Conservation (phyloP, 2,113 vertebrate genomes). For the Melospiza melodia region DNA sequence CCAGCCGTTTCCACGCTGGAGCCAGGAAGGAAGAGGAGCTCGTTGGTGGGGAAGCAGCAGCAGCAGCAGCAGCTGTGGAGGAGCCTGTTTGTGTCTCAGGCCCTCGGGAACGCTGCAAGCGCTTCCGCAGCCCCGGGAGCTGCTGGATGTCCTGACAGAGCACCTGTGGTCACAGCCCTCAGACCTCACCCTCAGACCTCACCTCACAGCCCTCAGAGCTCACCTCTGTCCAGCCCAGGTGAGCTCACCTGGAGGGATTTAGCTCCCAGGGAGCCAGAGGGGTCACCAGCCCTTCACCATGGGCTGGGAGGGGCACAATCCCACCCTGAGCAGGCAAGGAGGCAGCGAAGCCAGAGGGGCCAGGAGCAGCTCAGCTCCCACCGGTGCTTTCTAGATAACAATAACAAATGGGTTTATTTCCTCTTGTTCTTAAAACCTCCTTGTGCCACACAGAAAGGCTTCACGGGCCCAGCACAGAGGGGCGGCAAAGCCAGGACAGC, state of each 20-base stretch:
- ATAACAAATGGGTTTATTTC: rapidly evolving
- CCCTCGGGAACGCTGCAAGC: background rate
- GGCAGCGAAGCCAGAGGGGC: rapidly evolving
- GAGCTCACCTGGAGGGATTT: background rate
- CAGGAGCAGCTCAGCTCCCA: background rate
- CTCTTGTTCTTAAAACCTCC: background rate
- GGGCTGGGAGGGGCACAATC: rapidly evolving
- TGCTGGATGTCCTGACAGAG: background rate
- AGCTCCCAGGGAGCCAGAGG: background rate
- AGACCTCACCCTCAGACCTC: rapidly evolving
- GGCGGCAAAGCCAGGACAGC: background rate
- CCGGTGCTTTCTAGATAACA: background rate
- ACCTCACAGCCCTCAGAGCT: background rate
- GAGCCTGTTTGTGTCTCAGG: background rate
- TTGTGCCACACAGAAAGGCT: background rate
- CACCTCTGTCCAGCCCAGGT: background rate
- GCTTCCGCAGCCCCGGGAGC: background rate
- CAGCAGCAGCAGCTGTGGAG: background rate
- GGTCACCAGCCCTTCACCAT: background rate
- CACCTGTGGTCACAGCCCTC: background rate
- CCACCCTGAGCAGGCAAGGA: rapidly evolving
- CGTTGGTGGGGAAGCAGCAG: background rate
- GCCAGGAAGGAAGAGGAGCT: slow-evolving; percentile 37
- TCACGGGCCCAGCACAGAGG: background rate
- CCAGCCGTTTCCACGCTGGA: background rate